Percentiles rank a stretch among this genome's conserved stretches.
Conservation (phyloP, 1,140 invertebrate species). For the Penaeus indicus region DNA sequence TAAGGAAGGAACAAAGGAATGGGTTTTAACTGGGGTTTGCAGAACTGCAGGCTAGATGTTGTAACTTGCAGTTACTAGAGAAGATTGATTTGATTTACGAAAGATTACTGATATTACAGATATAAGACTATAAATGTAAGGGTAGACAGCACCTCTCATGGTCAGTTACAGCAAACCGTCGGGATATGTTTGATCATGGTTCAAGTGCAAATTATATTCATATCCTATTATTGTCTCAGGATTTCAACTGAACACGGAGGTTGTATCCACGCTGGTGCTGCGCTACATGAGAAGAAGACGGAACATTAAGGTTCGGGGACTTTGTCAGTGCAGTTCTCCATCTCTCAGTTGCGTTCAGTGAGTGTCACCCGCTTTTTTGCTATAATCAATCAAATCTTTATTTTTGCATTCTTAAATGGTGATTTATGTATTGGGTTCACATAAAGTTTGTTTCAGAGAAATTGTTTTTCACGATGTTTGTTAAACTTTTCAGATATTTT, state of each 20-base stretch:
- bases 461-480: constrained; percentile 51
- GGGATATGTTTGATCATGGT: neutral
- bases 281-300: constrained; percentile 94
- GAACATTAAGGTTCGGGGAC: constrained; percentile 91
- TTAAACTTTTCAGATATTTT: constrained; percentile 79
- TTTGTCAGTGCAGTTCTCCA: constrained; percentile 92
- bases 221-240: constrained; percentile 70
- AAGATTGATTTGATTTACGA: neutral
- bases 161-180: neutral
- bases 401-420: neutral
- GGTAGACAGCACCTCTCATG: no score
- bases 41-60: no score
- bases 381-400: neutral
- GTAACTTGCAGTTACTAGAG: no score
- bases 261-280: constrained; percentile 78
- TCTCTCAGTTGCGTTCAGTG: constrained; percentile 89
- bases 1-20: neutral
- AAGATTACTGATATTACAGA: neutral
- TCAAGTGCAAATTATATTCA: neutral
- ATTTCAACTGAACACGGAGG: constrained; percentile 77
- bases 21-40: no score
- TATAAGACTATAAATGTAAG: no score
- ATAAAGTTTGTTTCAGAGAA: neutral
- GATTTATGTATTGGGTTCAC: no score
- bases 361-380: constrained; percentile 68